Evolutionary conservation across 2,797 vertebrate species (phyloP).

Genomic region (Natrix natrix): DNA sequence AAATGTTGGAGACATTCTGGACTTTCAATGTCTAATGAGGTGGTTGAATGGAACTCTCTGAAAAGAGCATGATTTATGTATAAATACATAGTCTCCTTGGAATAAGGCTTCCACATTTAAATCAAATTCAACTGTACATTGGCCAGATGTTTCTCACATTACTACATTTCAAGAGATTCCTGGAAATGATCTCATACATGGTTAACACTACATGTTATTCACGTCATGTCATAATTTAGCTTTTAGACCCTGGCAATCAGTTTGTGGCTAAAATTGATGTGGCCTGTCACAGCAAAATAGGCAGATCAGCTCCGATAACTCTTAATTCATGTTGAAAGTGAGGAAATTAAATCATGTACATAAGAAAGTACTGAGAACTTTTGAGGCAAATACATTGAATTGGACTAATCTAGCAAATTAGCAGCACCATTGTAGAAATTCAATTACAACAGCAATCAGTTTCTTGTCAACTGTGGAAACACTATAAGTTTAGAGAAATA

Average conservation of each 20-base stretch:
- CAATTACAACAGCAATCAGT: slow-evolving; percentile 49
- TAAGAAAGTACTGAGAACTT: slow-evolving; percentile 42
- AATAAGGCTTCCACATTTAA: slow-evolving; percentile 69
- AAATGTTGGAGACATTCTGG: slow-evolving; percentile 33
- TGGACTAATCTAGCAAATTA: slow-evolving; percentile 45
- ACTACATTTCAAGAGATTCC: slow-evolving; percentile 70
- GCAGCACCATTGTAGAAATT: slow-evolving; percentile 44
- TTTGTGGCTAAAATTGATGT: slow-evolving; percentile 42
- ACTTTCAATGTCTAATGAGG: slow-evolving; percentile 57
- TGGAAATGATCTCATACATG: slow-evolving; percentile 79
- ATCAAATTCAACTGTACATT: slow-evolving; percentile 65
- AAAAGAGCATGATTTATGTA: slow-evolving; percentile 60
- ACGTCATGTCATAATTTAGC: slow-evolving; percentile 66
- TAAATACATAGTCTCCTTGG: slow-evolving; percentile 63
- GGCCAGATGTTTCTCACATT: slow-evolving; percentile 78
- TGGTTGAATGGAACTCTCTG: slow-evolving; percentile 59
- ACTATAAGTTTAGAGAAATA: not conserved
- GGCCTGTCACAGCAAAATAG: slow-evolving; percentile 38
- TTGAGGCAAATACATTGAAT: slow-evolving; percentile 55
- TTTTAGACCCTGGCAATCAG: slow-evolving; percentile 49
- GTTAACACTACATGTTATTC: slow-evolving; percentile 69
- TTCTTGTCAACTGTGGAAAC: slow-evolving; percentile 14
- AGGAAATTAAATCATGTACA: slow-evolving; percentile 54
- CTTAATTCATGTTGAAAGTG: slow-evolving; percentile 52
- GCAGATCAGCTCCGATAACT: slow-evolving; percentile 45